These are phyloP conservation scores for Rafetus swinhoei DNA, from an alignment of 2,113 vertebrate species.

Conservation along the genomic window DNA sequence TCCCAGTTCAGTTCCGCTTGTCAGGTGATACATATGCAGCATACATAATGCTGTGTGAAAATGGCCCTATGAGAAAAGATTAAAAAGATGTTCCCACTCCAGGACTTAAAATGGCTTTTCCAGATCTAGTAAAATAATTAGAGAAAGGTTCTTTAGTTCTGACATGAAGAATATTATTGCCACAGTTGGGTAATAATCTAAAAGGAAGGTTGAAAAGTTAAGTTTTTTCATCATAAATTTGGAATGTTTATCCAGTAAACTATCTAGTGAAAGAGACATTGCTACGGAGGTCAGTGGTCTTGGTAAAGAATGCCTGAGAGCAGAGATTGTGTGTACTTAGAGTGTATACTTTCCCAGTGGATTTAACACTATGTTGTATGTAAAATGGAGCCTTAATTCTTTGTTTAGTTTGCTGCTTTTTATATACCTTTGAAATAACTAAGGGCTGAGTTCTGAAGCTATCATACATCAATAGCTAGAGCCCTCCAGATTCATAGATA, in stretches of 20 bases:
- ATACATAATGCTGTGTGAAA: neutral
- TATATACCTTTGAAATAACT: neutral
- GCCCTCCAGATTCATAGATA: too few relatives aligned
- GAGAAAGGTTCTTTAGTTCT: neutral
- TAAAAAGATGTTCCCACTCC: neutral
- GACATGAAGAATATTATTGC: slow-evolving; percentile 1
- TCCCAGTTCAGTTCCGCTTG: too few relatives aligned
- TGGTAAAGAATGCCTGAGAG: slow-evolving; percentile 63
- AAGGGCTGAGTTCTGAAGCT: neutral
- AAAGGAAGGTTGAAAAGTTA: slow-evolving; percentile 4
- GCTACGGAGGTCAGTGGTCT: slow-evolving; percentile 61
- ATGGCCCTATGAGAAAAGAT: neutral
- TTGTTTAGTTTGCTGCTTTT: neutral
- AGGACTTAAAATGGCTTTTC: neutral
- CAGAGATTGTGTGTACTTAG: slow-evolving; percentile 40
- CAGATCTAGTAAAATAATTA: neutral
- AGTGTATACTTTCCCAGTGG: slow-evolving; percentile 60
- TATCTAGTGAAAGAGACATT: slow-evolving; percentile 28
- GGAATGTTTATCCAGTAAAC: slow-evolving; percentile 66
- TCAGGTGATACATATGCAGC: neutral
- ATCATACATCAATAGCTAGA: neutral
- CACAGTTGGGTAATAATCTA: slow-evolving; percentile 14
- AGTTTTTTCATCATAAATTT: slow-evolving; percentile 48
- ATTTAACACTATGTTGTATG: slow-evolving; percentile 2
- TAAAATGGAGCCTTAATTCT: neutral